Conservation (phyloP, 2,113 vertebrate species). For the Triplophysa siluroides region DNA sequence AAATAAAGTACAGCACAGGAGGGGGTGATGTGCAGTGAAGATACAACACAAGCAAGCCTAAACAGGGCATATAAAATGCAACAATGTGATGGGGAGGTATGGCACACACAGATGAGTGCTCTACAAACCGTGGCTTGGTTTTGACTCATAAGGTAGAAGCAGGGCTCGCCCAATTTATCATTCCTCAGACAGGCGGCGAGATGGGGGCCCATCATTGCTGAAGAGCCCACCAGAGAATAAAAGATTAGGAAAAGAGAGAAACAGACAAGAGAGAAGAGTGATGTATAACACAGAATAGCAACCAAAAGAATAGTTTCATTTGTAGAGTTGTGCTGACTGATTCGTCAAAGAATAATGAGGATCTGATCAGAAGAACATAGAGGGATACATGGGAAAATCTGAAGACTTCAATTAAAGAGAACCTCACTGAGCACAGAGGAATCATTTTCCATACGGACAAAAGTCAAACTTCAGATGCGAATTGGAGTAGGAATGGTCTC, state of each 20-base stretch:
- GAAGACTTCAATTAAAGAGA: background rate
- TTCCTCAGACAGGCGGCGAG: constrained; percentile 99
- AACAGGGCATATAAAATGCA: constrained; percentile 64
- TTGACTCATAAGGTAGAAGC: constrained; percentile 99
- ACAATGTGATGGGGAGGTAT: constrained; percentile 72
- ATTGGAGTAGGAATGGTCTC: too few relatives aligned
- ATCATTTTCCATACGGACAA: background rate
- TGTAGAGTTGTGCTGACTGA: background rate
- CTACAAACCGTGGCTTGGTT: constrained; percentile 99
- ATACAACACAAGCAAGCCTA: constrained; percentile 33
- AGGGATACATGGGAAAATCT: too few relatives aligned
- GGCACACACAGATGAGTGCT: constrained; percentile 82
- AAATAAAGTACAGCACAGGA: constrained; percentile 69
- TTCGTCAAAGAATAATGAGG: background rate
- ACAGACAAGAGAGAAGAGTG: constrained; percentile 56
- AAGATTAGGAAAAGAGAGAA: constrained; percentile 61
- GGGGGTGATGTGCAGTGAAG: background rate
- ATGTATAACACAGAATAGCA: constrained; percentile 40
- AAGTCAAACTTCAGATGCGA: too few relatives aligned
- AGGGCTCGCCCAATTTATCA: constrained; percentile 99
- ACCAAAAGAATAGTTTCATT: constrained; percentile 17
- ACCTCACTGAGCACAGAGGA: background rate
- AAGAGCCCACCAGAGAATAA: constrained; percentile 71
- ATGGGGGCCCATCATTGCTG: constrained; percentile 99
- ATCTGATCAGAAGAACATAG: background rate